Conservation (phyloP, 2,888 invertebrate genomes). For the Omphaloscelis lunosa region DNA sequence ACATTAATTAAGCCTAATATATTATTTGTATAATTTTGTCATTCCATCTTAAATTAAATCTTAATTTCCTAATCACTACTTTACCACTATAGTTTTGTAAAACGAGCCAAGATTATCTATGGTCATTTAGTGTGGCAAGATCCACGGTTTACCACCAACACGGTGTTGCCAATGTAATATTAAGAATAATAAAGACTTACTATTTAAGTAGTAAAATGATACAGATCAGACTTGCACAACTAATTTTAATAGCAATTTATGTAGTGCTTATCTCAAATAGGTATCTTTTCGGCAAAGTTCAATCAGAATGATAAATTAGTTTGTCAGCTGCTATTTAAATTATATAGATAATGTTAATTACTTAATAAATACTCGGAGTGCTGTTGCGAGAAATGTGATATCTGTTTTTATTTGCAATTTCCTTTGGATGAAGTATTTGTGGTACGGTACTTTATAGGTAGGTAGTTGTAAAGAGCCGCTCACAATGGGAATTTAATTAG, state of each 20-base stretch:
- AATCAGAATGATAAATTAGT: conserved; percentile 68
- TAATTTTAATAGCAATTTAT: conserved; percentile 79
- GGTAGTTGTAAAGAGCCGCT: conserved; percentile 2
- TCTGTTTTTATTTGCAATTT: conserved; percentile 32
- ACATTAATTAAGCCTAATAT: conserved; percentile 18
- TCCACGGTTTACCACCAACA: conserved; percentile 50
- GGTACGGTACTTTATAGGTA: background rate
- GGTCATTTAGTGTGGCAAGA: conserved; percentile 60
- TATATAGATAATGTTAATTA: conserved; percentile 64
- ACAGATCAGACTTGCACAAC: conserved; percentile 70
- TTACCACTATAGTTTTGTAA: conserved; percentile 43
- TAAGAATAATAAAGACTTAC: conserved; percentile 65
- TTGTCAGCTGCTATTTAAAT: conserved; percentile 64
- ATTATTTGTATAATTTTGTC: conserved; percentile 29
- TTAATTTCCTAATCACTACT: conserved; percentile 56
- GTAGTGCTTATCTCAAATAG: conserved; percentile 74
- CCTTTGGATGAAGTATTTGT: conserved; percentile 9
- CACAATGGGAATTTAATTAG: conserved; percentile 10
- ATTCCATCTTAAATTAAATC: conserved; percentile 38
- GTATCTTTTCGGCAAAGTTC: conserved; percentile 79
- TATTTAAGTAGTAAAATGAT: conserved; percentile 70
- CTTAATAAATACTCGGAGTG: conserved; percentile 55
- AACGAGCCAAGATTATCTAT: conserved; percentile 56
- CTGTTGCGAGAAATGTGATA: conserved; percentile 39
- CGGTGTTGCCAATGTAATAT: conserved; percentile 66